phyloP scores from a whole-genome alignment of 2,888 invertebrate species.

The Eutolmus rufibarbis region DNA sequence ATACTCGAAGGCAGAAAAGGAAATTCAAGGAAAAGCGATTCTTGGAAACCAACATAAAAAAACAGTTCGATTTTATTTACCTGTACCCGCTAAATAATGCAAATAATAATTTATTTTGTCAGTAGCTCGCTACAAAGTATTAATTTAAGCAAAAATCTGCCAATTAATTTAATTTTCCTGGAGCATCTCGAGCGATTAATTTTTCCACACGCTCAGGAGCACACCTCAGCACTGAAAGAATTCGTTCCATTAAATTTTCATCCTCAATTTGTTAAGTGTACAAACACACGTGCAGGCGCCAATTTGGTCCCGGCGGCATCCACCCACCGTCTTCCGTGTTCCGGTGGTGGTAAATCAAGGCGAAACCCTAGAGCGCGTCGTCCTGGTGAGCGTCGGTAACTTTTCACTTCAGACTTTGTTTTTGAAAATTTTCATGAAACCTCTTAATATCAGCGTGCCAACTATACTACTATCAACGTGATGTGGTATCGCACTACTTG shows the following conservation, averaged over 20 bases:
- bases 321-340: background rate
- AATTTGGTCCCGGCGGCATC: background rate
- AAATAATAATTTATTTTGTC: background rate
- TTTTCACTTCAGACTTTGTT: background rate
- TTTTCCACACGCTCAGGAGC: background rate
- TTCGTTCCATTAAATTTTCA: background rate
- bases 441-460: background rate
- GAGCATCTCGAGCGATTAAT: background rate
- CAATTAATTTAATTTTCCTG: background rate
- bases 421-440: background rate
- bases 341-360: background rate
- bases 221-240: background rate
- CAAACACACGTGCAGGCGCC: background rate
- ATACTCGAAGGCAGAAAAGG: background rate
- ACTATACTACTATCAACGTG: background rate
- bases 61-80: background rate
- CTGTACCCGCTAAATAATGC: background rate
- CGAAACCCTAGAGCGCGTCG: background rate
- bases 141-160: background rate
- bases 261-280: background rate
- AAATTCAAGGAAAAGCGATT: background rate
- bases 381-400: background rate
- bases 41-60: background rate
- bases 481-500: background rate
- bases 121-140: background rate